Base-by-base conservation (phyloP, 2,888 invertebrate genomes). In the Lacanobia oleracea region DNA sequence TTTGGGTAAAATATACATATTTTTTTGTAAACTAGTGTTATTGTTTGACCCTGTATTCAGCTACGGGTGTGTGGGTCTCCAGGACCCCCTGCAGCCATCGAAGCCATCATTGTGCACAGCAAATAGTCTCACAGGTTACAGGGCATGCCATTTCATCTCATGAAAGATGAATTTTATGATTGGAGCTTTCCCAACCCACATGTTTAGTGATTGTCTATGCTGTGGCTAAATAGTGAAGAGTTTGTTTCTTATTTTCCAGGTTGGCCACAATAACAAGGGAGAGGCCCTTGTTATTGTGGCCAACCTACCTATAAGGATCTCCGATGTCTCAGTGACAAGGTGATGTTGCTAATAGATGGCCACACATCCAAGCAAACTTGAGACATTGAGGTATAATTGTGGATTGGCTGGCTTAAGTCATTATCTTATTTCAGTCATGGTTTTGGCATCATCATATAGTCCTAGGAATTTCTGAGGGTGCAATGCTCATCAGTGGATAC, bases 11-110 rank as follows among this genome's bases (percentile, higher is more conserved):
- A 33, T 2, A 6, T 33, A n/a, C n/a, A n/a, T n/a, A n/a, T n/a
- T 33, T 33, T 33, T 33, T 33, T 33, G 33, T 33, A 33, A 33
- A 33, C 33, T 33, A 33, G 33, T 33, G 33, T 33, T 33, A 33
- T 33, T 33, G 6, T 33, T 33, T 4, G 33, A 33, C 33, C 33
- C 33, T 33, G 33, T 33, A 33, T 27, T 27, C 33, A 6, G 33
- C 33, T 33, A 33, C 33, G 97, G 14, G 97, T 96, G 74, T 96
- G 95, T 48, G 96, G 96, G 82, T 96, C 96, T 51, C 95, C 94
- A 65, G 95, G 92, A 80, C 94, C 95, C 33, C 93, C 94, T 62
- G 94, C 77, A 70, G 93, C 87, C 94, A 95, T 94, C 37, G 95
- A 86, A 83, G 94, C 90, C 95, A 95, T 96, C 94, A 95, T 95